Conservation (phyloP, 1,140 invertebrate genomes). For the Tetranychus urticae region DNA sequence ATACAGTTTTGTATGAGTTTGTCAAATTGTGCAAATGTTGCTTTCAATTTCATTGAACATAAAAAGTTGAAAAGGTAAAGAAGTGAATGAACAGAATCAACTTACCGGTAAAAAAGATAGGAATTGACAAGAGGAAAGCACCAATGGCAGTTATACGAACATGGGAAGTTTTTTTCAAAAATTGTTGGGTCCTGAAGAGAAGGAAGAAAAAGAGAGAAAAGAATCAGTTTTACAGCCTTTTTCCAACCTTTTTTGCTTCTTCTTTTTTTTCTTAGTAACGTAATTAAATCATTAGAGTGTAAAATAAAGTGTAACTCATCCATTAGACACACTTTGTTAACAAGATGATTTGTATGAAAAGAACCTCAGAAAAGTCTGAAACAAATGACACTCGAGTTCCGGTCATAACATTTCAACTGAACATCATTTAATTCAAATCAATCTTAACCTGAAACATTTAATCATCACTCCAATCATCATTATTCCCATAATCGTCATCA, state of each 20-base stretch:
- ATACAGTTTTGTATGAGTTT: too few species aligned
- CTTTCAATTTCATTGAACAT: too few species aligned
- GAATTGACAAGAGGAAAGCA: slow-evolving; percentile 77
- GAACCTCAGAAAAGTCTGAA: too few species aligned
- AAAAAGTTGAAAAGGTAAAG: not conserved
- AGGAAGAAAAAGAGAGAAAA: slow-evolving; percentile 2
- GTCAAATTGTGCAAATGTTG: too few species aligned
- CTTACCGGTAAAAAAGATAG: slow-evolving; percentile 68
- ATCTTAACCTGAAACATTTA: too few species aligned
- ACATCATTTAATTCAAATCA: too few species aligned
- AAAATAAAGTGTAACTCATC: not conserved
- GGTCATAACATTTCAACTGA: too few species aligned
- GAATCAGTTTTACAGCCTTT: not conserved
- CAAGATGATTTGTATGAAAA: not conserved
- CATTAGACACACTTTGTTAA: not conserved
- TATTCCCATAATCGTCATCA: too few species aligned
- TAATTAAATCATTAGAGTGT: not conserved
- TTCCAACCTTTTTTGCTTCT: too few species aligned
- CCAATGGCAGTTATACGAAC: slow-evolving; percentile 70
- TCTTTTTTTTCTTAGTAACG: too few species aligned
- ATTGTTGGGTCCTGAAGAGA: slow-evolving; percentile 55
- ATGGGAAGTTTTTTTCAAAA: slow-evolving; percentile 63
- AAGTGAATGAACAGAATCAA: slow-evolving; percentile 3
- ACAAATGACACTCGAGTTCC: too few species aligned
- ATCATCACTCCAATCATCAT: too few species aligned